phyloP scores from a whole-genome alignment of 2,113 vertebrate genomes.

The Rhinolophus sinicus region DNA sequence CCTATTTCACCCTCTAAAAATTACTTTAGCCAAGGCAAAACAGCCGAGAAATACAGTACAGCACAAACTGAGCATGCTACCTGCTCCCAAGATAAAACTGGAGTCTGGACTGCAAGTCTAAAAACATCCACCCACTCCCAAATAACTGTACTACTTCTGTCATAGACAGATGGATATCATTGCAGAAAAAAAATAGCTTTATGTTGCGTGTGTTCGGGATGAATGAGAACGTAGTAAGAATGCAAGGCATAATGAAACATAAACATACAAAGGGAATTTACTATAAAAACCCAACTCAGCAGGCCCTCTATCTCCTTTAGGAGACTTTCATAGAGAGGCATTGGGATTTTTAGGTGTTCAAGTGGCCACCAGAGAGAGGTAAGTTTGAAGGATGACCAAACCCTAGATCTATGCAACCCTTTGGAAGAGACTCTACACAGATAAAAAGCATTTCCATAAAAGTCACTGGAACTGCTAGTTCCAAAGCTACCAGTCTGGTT shows the following conservation, averaged over 20 bases:
- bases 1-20: constrained; percentile 1
- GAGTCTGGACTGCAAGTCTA: background rate
- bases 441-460: constrained; percentile 26
- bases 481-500: background rate
- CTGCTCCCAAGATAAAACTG: background rate
- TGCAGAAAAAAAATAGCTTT: background rate
- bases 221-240: constrained; percentile 25
- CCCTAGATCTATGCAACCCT: background rate
- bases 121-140: background rate
- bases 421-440: background rate
- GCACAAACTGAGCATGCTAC: background rate
- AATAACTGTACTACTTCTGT: background rate
- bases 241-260: constrained; percentile 29
- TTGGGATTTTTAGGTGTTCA: constrained; percentile 16
- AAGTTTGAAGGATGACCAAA: constrained; percentile 47
- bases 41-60: background rate
- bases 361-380: constrained; percentile 46
- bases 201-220: background rate
- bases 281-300: constrained; percentile 57
- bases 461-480: background rate
- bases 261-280: constrained; percentile 56
- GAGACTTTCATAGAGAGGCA: background rate
- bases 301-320: constrained; percentile 9
- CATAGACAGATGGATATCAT: background rate
- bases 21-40: background rate